Evolutionary conservation across 2,113 vertebrate species (phyloP).

Genomic region (Bolborhynchus lineola): DNA sequence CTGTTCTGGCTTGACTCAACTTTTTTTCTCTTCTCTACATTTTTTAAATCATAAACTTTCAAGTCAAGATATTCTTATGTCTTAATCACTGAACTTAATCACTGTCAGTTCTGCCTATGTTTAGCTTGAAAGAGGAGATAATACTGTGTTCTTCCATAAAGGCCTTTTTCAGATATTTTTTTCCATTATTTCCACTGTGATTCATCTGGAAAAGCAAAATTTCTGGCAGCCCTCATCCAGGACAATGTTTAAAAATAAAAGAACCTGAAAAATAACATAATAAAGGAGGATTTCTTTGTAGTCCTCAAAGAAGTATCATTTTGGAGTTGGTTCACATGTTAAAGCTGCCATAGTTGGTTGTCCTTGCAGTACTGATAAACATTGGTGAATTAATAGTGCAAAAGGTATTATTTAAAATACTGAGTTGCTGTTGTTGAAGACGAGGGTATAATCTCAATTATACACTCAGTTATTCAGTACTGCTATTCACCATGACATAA

Average conservation of each 20-base stretch:
- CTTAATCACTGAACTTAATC: neutral
- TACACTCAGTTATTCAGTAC: neutral
- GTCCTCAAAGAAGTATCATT: neutral
- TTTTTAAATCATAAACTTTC: neutral
- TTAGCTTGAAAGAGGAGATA: neutral
- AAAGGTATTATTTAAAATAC: neutral
- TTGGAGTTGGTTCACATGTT: neutral
- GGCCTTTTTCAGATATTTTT: fast-evolving
- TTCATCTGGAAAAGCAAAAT: neutral
- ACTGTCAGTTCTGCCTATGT: neutral
- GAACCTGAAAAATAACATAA: neutral
- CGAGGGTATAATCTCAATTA: neutral
- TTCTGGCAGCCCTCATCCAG: neutral
- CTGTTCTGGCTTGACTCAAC: fast-evolving
- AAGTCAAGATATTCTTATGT: neutral
- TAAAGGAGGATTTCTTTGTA: neutral
- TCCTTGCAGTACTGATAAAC: neutral
- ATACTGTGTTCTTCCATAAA: neutral
- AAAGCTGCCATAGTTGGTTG: neutral
- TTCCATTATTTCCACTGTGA: neutral
- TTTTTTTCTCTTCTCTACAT: neutral
- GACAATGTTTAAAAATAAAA: neutral
- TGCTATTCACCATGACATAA: neutral
- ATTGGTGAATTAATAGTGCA: neutral
- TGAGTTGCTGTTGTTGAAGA: neutral